Conservation (phyloP, 2,113 vertebrate species). For the Spermophilus dauricus region DNA sequence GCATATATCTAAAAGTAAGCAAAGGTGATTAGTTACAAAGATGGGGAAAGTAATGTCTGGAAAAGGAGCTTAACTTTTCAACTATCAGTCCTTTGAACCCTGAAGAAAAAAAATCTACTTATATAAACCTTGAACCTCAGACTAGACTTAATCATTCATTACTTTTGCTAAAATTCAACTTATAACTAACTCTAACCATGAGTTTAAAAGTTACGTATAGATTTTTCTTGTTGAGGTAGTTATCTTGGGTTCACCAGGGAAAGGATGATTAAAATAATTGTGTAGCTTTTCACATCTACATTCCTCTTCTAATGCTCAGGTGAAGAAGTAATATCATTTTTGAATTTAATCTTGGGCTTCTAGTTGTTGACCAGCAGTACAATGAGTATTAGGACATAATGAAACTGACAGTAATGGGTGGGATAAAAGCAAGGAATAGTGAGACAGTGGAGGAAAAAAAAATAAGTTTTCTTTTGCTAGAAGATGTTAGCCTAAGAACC, state of each 20-base stretch:
- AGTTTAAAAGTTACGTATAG: background rate
- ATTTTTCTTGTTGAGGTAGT: background rate
- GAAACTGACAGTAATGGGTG: background rate
- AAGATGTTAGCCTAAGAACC: background rate
- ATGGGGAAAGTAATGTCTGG: rapidly evolving
- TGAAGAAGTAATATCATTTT: background rate
- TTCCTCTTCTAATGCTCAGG: background rate
- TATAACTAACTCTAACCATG: background rate
- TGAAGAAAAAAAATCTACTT: background rate
- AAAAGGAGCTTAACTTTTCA: background rate
- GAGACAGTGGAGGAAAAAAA: background rate
- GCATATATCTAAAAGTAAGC: background rate
- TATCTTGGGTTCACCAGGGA: background rate
- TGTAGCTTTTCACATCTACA: background rate
- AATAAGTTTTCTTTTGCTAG: background rate
- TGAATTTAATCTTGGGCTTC: background rate
- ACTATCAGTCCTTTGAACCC: background rate
- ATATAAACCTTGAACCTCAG: background rate
- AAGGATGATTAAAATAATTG: background rate
- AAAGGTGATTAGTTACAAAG: too few relatives aligned
- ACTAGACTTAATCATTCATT: background rate
- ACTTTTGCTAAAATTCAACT: background rate
- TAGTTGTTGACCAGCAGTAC: background rate
- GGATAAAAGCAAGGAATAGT: background rate
- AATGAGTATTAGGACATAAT: background rate